Evolutionary conservation across 1,140 invertebrate genomes (phyloP).

Genomic region (Ganaspis sp.): DNA sequence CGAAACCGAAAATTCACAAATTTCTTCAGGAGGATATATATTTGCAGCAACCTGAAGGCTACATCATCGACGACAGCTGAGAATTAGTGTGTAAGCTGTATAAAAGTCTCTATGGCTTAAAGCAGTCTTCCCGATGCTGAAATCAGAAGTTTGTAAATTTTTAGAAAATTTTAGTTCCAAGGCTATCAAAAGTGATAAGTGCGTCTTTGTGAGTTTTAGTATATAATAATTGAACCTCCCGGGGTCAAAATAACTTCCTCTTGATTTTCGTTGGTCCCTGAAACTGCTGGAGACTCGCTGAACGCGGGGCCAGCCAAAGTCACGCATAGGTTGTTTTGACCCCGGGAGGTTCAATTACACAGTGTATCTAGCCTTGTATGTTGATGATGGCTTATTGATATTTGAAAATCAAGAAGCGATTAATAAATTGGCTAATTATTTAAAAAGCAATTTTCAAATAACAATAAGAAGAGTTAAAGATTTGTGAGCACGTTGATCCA

Average conservation of each 20-base stretch:
- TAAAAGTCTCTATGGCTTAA: conserved; percentile 42
- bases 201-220: conserved; percentile 54
- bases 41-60: neutral
- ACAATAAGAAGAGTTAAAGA: conserved; percentile 39
- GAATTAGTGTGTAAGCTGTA: neutral
- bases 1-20: too few relatives aligned
- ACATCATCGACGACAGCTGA: neutral
- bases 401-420: conserved; percentile 46
- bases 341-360: too few relatives aligned
- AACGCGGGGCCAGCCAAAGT: too few relatives aligned
- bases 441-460: conserved; percentile 56
- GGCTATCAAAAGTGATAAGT: conserved; percentile 51
- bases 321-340: too few relatives aligned
- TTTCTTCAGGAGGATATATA: neutral
- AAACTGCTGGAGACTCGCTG: too few relatives aligned
- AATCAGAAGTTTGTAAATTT: conserved; percentile 58
- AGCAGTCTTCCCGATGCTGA: conserved; percentile 48
- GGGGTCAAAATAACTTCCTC: too few relatives aligned
- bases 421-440: conserved; percentile 42
- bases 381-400: conserved; percentile 62
- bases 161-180: conserved; percentile 52
- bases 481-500: conserved; percentile 60
- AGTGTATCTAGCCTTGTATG: conserved; percentile 53
- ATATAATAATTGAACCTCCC: too few relatives aligned
- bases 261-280: too few relatives aligned